A percentile compares a stretch with the other conserved stretches of the same genome.
These are phyloP conservation scores for Plotosus lineatus DNA, from an alignment of 2,113 vertebrate genomes.

Conservation along the genomic window DNA sequence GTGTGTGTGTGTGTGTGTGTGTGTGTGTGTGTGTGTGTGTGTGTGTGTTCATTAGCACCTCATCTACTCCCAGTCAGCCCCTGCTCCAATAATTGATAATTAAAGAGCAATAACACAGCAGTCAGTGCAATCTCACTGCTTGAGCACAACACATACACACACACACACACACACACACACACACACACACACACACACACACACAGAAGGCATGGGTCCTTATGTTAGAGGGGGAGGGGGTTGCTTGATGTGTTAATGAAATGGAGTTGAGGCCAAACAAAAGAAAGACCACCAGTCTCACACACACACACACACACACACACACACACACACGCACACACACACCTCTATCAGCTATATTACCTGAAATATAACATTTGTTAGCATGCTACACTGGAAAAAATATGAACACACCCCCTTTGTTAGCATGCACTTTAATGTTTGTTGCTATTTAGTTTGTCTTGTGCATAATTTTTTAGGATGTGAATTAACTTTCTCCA, in stretches of 20 bases:
- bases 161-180: slow-evolving; percentile 35
- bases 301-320: not conserved
- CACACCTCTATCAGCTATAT: not conserved
- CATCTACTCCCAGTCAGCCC: slow-evolving; percentile 58
- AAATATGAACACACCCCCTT: not conserved
- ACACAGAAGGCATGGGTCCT: slow-evolving; percentile 24
- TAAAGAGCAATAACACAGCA: slow-evolving; percentile 80
- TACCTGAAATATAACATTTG: not conserved
- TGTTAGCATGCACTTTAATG: too few relatives aligned
- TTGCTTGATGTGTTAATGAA: slow-evolving; percentile 33
- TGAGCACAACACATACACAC: slow-evolving; percentile 58
- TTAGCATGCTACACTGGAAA: not conserved
- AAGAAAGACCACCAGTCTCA: slow-evolving; percentile 20
- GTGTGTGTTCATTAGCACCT: slow-evolving; percentile 76
- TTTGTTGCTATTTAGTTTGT: not conserved
- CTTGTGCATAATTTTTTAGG: too few relatives aligned
- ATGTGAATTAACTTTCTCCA: too few relatives aligned
- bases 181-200: slow-evolving; percentile 28
- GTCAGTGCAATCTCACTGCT: slow-evolving; percentile 74
- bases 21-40: slow-evolving; percentile 63
- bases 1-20: slow-evolving; percentile 11
- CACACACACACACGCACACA: not conserved
- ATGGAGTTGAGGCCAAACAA: slow-evolving; percentile 29
- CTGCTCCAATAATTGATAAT: slow-evolving; percentile 76
- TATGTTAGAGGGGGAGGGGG: slow-evolving; percentile 28